Percentiles rank a stretch among this genome's conserved stretches.
Evolutionary conservation across 2,113 vertebrate genomes (phyloP).

Genomic region (Coregonus clupeaformis): DNA sequence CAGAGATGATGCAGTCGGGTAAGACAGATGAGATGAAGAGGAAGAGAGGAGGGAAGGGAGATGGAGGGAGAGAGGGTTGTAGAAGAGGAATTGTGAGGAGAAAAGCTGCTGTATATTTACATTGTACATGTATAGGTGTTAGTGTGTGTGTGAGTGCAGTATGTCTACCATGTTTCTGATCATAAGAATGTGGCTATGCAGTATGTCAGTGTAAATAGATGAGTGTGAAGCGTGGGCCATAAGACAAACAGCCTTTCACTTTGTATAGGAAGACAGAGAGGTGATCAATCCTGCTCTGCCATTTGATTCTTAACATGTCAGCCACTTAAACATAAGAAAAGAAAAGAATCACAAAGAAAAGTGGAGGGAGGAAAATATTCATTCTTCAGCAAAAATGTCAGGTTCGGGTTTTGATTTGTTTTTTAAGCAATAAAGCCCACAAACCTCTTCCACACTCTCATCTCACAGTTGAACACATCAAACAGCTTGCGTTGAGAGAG

Average conservation of each 20-base stretch:
- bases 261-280: not conserved
- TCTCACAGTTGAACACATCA: constrained; percentile 59
- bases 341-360: constrained; percentile 50
- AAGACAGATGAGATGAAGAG: no score
- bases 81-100: no score
- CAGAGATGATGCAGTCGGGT: not conserved
- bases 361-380: constrained; percentile 59
- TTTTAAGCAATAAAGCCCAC: constrained; percentile 70
- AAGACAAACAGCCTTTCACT: constrained; percentile 3
- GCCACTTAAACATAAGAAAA: constrained; percentile 52
- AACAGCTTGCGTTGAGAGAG: constrained; percentile 50
- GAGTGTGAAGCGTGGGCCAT: no score
- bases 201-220: constrained; percentile 1
- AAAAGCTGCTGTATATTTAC: not conserved
- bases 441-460: constrained; percentile 46
- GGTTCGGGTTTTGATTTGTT: constrained; percentile 66
- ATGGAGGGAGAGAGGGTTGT: no score
- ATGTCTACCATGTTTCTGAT: not conserved
- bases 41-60: no score
- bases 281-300: constrained; percentile 50
- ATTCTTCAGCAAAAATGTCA: constrained; percentile 70
- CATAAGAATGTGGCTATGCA: no score
- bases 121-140: not conserved
- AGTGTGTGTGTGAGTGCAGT: constrained; percentile 1
- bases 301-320: constrained; percentile 58